Conservation (phyloP, 2,888 invertebrate species). For the Malachius bipustulatus region DNA sequence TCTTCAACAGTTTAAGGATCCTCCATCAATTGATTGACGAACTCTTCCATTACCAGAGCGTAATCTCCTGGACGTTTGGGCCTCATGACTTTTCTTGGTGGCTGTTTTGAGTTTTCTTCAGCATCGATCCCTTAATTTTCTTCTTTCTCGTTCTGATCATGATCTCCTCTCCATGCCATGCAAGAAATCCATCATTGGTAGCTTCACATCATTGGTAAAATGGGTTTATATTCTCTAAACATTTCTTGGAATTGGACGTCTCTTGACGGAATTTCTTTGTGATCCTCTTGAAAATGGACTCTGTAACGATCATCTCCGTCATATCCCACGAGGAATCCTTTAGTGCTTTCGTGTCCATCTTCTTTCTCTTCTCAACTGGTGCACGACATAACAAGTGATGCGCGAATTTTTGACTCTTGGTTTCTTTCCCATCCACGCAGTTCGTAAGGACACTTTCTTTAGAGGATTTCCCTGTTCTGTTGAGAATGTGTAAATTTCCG, state of each 20-base stretch:
- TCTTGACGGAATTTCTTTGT: constrained; percentile 19
- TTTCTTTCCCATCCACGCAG: constrained; percentile 21
- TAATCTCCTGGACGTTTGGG: no score
- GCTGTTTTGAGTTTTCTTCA: no score
- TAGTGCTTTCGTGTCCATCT: constrained; percentile 24
- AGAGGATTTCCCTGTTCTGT: constrained; percentile 21
- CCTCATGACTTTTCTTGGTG: no score
- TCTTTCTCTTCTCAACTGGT: constrained; percentile 20
- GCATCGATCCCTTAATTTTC: no score
- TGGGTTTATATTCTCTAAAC: no score
- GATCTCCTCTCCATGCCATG: no score
- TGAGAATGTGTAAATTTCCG: constrained; percentile 20
- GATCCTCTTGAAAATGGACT: constrained; percentile 17
- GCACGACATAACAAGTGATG: constrained; percentile 20
- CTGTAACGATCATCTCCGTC: constrained; percentile 24
- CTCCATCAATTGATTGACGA: no score
- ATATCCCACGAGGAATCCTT: constrained; percentile 23
- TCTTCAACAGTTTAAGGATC: no score
- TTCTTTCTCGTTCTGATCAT: no score
- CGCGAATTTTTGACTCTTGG: constrained; percentile 19
- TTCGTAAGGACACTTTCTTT: constrained; percentile 19
- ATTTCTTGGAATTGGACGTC: constrained; percentile 21
- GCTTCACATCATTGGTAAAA: no score
- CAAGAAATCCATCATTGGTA: no score
- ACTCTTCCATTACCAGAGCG: no score